Percentiles rank a stretch among this genome's conserved stretches.
phyloP scores from a whole-genome alignment of 2,888 invertebrate genomes.

The Ephialtes manifestator region DNA sequence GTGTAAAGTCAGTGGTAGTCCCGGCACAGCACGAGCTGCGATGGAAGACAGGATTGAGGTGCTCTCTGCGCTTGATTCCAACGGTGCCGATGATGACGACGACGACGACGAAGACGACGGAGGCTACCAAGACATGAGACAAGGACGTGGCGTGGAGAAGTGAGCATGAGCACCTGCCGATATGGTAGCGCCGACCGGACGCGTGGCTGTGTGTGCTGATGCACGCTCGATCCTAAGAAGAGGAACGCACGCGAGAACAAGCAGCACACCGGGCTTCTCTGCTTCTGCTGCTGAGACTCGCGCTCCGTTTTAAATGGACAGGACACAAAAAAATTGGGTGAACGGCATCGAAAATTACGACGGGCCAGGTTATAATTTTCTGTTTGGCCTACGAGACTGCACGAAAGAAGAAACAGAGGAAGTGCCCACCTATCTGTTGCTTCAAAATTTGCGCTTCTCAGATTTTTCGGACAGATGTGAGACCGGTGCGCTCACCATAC shows the following conservation, averaged over 20 bases:
- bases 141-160: conserved; percentile 23
- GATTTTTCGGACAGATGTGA: conserved; percentile 40
- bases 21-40: conserved; percentile 38
- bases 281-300: conserved; percentile 70
- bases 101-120: conserved; percentile 30
- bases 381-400: conserved; percentile 50
- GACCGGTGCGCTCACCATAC: not conserved
- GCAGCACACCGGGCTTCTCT: conserved; percentile 69
- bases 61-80: conserved; percentile 49
- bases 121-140: conserved; percentile 35
- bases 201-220: conserved; percentile 68
- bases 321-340: conserved; percentile 72
- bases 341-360: conserved; percentile 73
- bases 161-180: conserved; percentile 63
- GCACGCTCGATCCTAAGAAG: conserved; percentile 47
- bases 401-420: conserved; percentile 27
- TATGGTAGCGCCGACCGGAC: conserved; percentile 66
- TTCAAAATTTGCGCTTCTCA: conserved; percentile 19
- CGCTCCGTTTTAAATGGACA: conserved; percentile 73
- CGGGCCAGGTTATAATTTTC: conserved; percentile 69
- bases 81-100: conserved; percentile 49
- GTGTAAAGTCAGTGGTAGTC: conserved; percentile 57
- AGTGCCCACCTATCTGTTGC: not conserved
- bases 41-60: conserved; percentile 57
- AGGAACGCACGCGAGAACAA: conserved; percentile 65